Base-by-base conservation (phyloP, 1,140 invertebrate genomes). In the Calosoma granatense region DNA sequence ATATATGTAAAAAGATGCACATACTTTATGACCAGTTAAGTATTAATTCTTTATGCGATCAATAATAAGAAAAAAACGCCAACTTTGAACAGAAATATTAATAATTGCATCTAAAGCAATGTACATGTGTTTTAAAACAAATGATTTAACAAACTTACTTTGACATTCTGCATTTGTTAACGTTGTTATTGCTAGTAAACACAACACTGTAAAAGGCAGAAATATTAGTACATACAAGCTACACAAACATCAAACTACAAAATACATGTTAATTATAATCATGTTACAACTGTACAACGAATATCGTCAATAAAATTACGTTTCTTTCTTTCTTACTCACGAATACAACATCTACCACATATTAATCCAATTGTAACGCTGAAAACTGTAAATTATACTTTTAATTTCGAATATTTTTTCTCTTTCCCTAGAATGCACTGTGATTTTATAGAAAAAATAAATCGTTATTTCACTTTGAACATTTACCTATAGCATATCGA, bases 81-180 rank as follows among this genome's bases (percentile, higher is more conserved):
- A n/a, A n/a, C n/a, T n/a, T n/a, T n/a, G n/a, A n/a, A n/a, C n/a
- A n/a, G n/a, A n/a, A n/a, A n/a, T n/a, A n/a, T n/a, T n/a, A n/a
- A n/a, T n/a, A n/a, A n/a, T n/a, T n/a, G n/a, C n/a, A n/a, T n/a
- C n/a, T n/a, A n/a, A n/a, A n/a, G n/a, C n/a, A n/a, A n/a, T n/a
- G n/a, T n/a, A n/a, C n/a, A n/a, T n/a, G n/a, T n/a, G n/a, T n/a
- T n/a, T n/a, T n/a, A n/a, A n/a, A n/a, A n/a, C n/a, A n/a, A n/a
- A n/a, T n/a, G n/a, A n/a, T n/a, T n/a, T n/a, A n/a, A n/a, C n/a
- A n/a, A 65, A 70, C 68, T 70, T 70, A 70, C 68, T 70, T 63
- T 70, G 68, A 57, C 68, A 70, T 67, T 70, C 68, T 56, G 68
- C 68, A 64, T 70, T 66, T 64, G 63, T 65, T 63, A 68, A 58